Base-by-base conservation (phyloP, 2,113 vertebrate species). In the Phalacrocorax aristotelis region DNA sequence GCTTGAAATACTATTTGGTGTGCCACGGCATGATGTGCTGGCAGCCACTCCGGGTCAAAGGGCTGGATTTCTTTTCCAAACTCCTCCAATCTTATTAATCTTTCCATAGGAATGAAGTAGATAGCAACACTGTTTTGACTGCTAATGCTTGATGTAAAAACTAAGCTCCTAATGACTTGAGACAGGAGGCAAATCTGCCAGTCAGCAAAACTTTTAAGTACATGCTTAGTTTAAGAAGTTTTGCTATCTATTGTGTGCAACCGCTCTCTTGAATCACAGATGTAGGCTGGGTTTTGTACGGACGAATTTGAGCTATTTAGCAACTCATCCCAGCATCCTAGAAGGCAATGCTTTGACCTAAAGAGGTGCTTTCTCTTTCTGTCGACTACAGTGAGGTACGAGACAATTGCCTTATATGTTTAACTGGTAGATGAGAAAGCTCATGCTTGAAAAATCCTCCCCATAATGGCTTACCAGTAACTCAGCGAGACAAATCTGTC, bases 361-460 rank as follows among this genome's bases (percentile, higher is more conserved):
- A 93, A 89, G 93, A 95, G 78, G 87, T 84, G 48, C 48, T 96
- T 5, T 3, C 19, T 83, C 51, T 55, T 79, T 76, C 64, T 65
- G 10, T 30, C 1, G 0, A 34, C 77, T 82, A 32, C 30, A 83
- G 70, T 1, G 44, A 85, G 78, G 78, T 87, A 66, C 3, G 8
- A 94, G 65, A 76, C 55, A 82, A 72, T 79, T 93, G 58, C 91
- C 87, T 93, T 94, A 72, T 90, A 93, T 93, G 93, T 88, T 96
- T 87, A 96, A 93, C 52, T 54, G 57, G 61, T 38, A 89, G 65
- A 95, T 48, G 49, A 85, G 52, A 95, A 89, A 91, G 52, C 77
- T 96, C 95, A 96, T 58, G 81, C 87, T 90, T 6, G 2, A 95
- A 95, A 96, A 94, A 87, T 95, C 49, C 70, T 94, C n/a, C 27